These are phyloP conservation scores for Parasteatoda tepidariorum DNA, from an alignment of 1,140 invertebrate genomes.

Conservation along the genomic window DNA sequence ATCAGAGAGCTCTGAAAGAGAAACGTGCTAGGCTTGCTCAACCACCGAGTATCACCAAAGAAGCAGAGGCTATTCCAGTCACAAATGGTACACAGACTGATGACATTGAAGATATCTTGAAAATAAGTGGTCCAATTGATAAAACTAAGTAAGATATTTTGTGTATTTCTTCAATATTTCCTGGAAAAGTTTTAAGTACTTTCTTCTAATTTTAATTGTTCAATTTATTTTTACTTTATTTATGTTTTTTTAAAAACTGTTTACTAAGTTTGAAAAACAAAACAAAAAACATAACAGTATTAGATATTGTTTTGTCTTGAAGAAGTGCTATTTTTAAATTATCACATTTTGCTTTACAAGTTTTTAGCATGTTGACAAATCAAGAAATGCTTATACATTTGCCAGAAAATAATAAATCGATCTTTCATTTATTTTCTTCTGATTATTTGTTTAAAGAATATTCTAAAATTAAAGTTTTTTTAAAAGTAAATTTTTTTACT, in stretches of 20 bases:
- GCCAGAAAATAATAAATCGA: no score
- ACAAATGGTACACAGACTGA: constrained; percentile 61
- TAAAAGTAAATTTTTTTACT: no score
- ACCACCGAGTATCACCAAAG: not conserved
- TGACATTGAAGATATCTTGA: constrained; percentile 90
- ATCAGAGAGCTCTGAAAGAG: constrained; percentile 88
- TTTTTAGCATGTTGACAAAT: no score
- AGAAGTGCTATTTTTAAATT: no score
- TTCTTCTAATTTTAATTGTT: not conserved
- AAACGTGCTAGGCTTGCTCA: constrained; percentile 65
- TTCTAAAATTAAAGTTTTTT: no score
- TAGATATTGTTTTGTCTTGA: no score
- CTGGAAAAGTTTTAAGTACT: not conserved
- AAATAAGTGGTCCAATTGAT: constrained; percentile 75
- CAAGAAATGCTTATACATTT: no score
- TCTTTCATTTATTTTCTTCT: no score
- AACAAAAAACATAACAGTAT: no score
- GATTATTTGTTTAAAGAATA: no score
- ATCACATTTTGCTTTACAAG: no score
- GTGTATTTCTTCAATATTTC: not conserved
- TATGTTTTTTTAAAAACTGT: not conserved
- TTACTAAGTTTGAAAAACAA: no score
- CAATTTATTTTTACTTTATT: not conserved
- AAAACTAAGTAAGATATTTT: constrained; percentile 67
- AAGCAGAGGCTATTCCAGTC: not conserved